These are phyloP conservation scores for Strongylocentrotus purpuratus DNA, from an alignment of 35 echinoderm and acorn worm species.

Conservation along the genomic window DNA sequence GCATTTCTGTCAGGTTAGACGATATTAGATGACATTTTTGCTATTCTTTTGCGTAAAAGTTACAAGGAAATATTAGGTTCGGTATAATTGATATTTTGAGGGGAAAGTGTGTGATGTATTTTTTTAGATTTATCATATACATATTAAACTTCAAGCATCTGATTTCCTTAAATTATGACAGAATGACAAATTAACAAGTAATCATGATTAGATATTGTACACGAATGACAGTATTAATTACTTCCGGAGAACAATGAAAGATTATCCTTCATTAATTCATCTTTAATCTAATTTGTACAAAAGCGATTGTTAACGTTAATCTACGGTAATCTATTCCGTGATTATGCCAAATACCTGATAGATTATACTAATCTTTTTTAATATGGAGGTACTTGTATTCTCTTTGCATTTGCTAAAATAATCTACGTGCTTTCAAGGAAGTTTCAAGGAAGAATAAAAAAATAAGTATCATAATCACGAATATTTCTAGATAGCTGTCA, in stretches of 20 bases:
- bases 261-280: neutral
- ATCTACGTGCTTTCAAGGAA: neutral
- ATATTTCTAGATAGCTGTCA: neutral
- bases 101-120: neutral
- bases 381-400: neutral
- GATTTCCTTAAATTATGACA: neutral
- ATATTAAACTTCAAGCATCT: neutral
- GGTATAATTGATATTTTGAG: no score
- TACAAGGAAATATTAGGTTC: no score
- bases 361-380: neutral
- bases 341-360: slow-evolving; percentile 2
- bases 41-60: no score
- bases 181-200: neutral
- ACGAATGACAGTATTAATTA: neutral
- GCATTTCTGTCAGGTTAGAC: neutral
- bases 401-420: neutral
- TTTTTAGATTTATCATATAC: neutral
- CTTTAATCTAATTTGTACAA: neutral
- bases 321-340: neutral
- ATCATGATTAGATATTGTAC: neutral
- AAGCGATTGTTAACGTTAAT: neutral
- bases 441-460: neutral
- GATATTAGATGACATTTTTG: neutral
- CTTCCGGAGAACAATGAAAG: neutral
- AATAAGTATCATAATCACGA: neutral